Percentiles rank a stretch among this genome's conserved stretches.
phyloP scores from a whole-genome alignment of 2,888 invertebrate species.

The Oxycera nigricornis region DNA sequence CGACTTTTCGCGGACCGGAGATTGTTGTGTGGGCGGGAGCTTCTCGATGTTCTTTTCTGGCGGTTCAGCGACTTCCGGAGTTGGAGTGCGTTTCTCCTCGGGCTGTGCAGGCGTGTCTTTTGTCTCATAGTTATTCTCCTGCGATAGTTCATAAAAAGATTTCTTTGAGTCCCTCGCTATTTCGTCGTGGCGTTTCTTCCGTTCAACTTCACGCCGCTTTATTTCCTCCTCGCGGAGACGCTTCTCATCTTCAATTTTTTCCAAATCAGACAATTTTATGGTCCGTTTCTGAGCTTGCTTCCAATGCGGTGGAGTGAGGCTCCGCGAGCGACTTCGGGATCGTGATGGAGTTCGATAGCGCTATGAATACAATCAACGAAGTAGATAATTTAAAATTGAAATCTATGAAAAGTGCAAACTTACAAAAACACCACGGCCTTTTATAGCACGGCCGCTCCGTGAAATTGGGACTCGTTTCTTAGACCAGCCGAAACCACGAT shows the following conservation, averaged over 20 bases:
- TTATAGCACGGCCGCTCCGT: slow-evolving; percentile 84
- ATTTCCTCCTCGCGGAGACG: slow-evolving; percentile 68
- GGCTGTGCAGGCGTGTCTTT: slow-evolving; percentile 32
- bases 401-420: slow-evolving; percentile 60
- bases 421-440: slow-evolving; percentile 92
- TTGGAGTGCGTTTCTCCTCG: not conserved
- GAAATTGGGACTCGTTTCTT: slow-evolving; percentile 59
- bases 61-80: slow-evolving; percentile 59
- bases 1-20: not conserved
- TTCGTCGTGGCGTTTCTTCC: slow-evolving; percentile 66
- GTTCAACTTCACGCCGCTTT: slow-evolving; percentile 65
- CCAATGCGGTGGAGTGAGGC: slow-evolving; percentile 95
- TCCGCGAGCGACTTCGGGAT: slow-evolving; percentile 83
- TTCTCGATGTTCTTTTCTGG: slow-evolving; percentile 44
- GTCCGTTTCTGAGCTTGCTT: slow-evolving; percentile 84
- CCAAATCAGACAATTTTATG: slow-evolving; percentile 82
- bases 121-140: slow-evolving; percentile 58
- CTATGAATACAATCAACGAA: too few species aligned
- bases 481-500: slow-evolving; percentile 61
- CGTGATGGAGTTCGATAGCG: slow-evolving; percentile 86
- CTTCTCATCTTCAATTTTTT: slow-evolving; percentile 75
- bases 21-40: slow-evolving; percentile 40
- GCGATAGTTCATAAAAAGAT: slow-evolving; percentile 61
- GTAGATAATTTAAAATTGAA: slow-evolving; percentile 29
- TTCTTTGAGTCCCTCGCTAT: slow-evolving; percentile 62